These are phyloP conservation scores for Acropternis orthonyx DNA, from an alignment of 2,797 vertebrate species.

Conservation along the genomic window DNA sequence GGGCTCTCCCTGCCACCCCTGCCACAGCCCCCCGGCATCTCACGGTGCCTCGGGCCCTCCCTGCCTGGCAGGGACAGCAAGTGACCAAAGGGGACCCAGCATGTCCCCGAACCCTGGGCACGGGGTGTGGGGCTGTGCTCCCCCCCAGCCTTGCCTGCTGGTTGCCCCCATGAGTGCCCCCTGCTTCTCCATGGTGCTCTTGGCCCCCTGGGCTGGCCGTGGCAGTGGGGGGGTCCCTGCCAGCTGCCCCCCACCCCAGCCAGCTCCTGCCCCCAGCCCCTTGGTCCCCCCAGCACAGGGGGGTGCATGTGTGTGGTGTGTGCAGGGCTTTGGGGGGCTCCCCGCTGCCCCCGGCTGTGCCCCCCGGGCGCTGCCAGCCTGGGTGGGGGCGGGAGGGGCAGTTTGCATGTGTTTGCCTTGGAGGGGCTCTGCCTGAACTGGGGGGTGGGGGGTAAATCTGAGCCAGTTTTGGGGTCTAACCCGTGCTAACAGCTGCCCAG, in stretches of 20 bases:
- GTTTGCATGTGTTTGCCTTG: conserved; percentile 13
- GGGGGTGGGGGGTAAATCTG: background rate
- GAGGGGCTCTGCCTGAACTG: background rate
- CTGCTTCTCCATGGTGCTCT: conserved; percentile 29
- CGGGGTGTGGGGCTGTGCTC: background rate
- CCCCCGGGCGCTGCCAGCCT: background rate
- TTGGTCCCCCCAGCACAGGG: background rate
- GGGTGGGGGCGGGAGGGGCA: background rate
- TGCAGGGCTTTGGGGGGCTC: background rate
- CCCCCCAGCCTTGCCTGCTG: background rate
- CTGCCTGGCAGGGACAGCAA: background rate
- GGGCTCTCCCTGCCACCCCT: background rate
- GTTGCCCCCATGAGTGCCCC: background rate
- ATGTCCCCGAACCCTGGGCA: background rate
- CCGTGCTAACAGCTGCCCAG: conserved; percentile 1
- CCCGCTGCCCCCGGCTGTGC: background rate
- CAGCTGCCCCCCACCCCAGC: background rate
- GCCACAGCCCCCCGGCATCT: background rate
- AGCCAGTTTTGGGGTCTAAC: background rate
- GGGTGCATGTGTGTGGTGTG: background rate
- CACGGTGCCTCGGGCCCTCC: background rate
- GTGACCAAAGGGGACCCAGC: conserved; percentile 23
- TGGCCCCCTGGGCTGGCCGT: background rate
- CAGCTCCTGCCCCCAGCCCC: background rate
- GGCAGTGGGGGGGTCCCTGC: background rate